Evolutionary conservation across 1,140 invertebrate species (phyloP).

Genomic region (Parasteatoda tepidariorum): DNA sequence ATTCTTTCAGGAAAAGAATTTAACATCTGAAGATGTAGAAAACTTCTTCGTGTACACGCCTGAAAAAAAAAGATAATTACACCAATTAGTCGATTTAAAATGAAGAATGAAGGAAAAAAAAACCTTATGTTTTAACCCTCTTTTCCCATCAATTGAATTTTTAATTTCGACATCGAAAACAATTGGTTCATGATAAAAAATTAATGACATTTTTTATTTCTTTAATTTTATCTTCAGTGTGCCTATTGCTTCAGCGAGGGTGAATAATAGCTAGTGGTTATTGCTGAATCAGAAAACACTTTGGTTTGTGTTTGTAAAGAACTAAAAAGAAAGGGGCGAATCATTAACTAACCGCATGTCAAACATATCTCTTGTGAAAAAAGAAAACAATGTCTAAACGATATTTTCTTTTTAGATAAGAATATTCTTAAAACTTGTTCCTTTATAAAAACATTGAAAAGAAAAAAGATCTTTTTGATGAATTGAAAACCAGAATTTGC

Average conservation of each 20-base stretch:
- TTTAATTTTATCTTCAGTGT: conserved; percentile 20
- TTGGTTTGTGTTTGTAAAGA: neutral
- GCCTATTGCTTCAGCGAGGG: conserved; percentile 18
- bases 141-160: conserved; percentile 46
- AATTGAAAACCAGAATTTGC: neutral
- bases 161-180: conserved; percentile 46
- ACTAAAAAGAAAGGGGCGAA: neutral
- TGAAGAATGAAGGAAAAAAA: conserved; percentile 14
- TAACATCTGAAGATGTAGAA: neutral
- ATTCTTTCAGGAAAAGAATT: conserved; percentile 24
- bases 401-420: neutral
- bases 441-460: neutral
- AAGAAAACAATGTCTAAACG: too few relatives aligned
- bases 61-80: conserved; percentile 43
- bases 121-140: conserved; percentile 1
- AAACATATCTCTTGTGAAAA: conserved; percentile 7
- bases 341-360: conserved; percentile 32
- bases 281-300: conserved; percentile 34
- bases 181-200: conserved; percentile 36
- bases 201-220: conserved; percentile 27
- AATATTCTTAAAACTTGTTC: neutral
- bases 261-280: conserved; percentile 44
- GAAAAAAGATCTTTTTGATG: neutral
- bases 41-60: conserved; percentile 18
- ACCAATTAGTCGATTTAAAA: conserved; percentile 54